Evolutionary conservation across 2,113 vertebrate genomes (phyloP).

Genomic region (Syngnathus scovelli): DNA sequence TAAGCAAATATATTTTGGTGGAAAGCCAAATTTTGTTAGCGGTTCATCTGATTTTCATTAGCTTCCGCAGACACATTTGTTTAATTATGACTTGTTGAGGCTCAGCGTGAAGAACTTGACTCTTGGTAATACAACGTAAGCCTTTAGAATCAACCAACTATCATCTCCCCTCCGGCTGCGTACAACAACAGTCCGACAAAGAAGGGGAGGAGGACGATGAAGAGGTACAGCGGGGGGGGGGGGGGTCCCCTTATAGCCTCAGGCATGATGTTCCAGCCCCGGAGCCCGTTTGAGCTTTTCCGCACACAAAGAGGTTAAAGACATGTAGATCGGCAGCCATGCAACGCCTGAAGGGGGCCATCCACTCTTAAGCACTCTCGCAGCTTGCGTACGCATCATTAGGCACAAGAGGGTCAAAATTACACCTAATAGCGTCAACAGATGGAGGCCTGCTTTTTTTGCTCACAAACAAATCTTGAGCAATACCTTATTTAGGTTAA

Average conservation of each 20-base stretch:
- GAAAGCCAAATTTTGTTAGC: conserved; percentile 3
- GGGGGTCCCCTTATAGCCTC: conserved; percentile 49
- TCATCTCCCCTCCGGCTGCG: conserved; percentile 46
- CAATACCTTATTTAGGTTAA: conserved; percentile 63
- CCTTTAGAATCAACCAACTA: conserved; percentile 63
- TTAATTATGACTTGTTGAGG: conserved; percentile 70
- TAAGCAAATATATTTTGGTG: conserved; percentile 16
- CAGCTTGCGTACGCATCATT: conserved; percentile 86
- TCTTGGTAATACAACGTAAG: conserved; percentile 70
- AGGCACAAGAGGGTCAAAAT: conserved; percentile 86
- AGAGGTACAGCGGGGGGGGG: conserved; percentile 4
- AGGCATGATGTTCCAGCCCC: conserved; percentile 56
- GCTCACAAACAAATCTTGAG: conserved; percentile 60
- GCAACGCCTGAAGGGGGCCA: conserved; percentile 61
- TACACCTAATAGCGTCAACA: conserved; percentile 90
- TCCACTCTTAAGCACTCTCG: conserved; percentile 67
- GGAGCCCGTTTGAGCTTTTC: conserved; percentile 61
- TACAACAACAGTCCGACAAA: conserved; percentile 46
- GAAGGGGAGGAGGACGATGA: conserved; percentile 16
- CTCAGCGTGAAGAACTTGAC: conserved; percentile 63
- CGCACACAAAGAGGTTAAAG: conserved; percentile 66
- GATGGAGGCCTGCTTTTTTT: conserved; percentile 86
- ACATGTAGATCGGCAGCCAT: conserved; percentile 75
- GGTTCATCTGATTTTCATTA: conserved; percentile 24
- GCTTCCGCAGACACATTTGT: conserved; percentile 53